Base-by-base conservation (phyloP, 2,113 vertebrate genomes). In the Rutilus rutilus region DNA sequence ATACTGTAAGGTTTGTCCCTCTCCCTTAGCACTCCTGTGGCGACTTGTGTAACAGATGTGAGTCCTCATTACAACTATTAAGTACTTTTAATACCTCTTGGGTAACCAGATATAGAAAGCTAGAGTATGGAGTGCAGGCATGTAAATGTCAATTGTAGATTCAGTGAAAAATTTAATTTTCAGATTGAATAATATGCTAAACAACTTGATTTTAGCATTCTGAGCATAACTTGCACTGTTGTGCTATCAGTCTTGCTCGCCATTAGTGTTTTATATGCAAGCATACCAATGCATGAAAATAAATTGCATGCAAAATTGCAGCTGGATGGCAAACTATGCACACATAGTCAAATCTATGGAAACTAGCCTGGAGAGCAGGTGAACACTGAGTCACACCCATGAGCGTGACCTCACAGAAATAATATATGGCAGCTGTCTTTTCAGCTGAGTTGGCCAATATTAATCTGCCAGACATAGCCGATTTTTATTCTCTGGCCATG, bases 351-450 rank as follows among this genome's bases (percentile, higher is more conserved):
- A 57, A 82, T 86, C 77, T 71, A 82, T 65, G 84, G 64, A 78
- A 89, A 85, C 79, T 14, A 85, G 75, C 69, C 60, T 87, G 59
- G 42, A 82, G 81, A 73, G 85, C 82, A 82, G 71, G 73, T 82
- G 60, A 75, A 60, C 17, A 57, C 54, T 85, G 76, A 52, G 69
- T 39, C 78, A 54, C 39, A 39, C 73, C 52, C 71, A 85, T 64
- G 42, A 82, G 36, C 78, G 23, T 85, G 88, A 89, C 85, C 88
- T 87, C 81, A 85, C 30, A 74, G 33, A 85, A 82, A 89, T 89
- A 89, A 87, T 85, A 78, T 87, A 87, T 64, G 69, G 83, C 88
- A 85, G 83, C 88, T 89, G 88, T 89, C 88, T 85, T 33, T 82
- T 85, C 54, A 82, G 76, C 85, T 87, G 85, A 79, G 47, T 65